These are phyloP conservation scores for Melanotaenia trifasciata DNA, from an alignment of 2,797 vertebrate genomes.

Conservation along the genomic window DNA sequence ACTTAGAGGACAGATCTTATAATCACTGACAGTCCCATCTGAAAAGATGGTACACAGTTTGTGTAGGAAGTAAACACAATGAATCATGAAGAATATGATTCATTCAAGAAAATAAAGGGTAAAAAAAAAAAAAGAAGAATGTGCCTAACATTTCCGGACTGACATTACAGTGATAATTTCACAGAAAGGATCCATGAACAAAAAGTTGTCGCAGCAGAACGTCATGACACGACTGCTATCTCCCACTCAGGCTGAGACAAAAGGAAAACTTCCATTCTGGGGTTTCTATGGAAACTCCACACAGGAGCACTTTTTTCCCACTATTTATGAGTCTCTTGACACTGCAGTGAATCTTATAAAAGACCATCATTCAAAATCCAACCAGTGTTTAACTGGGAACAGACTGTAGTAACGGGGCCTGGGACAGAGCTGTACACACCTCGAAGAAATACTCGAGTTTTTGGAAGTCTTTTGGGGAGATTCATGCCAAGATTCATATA, in stretches of 20 bases:
- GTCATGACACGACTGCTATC: slow-evolving; percentile 51
- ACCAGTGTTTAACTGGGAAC: slow-evolving; percentile 19
- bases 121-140: slow-evolving; percentile 16
- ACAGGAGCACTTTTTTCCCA: slow-evolving; percentile 51
- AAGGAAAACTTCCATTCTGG: slow-evolving; percentile 65
- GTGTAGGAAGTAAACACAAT: neutral
- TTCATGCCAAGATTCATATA: neutral
- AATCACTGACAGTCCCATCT: neutral
- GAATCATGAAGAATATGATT: neutral
- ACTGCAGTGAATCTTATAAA: slow-evolving; percentile 56
- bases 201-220: slow-evolving; percentile 31
- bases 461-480: neutral
- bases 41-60: neutral
- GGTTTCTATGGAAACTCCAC: slow-evolving; percentile 80
- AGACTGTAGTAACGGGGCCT: slow-evolving; percentile 4
- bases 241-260: slow-evolving; percentile 59
- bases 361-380: slow-evolving; percentile 50
- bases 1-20: neutral
- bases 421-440: slow-evolving; percentile 3
- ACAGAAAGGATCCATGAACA: slow-evolving; percentile 34
- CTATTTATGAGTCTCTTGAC: slow-evolving; percentile 75
- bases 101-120: neutral
- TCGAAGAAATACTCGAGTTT: slow-evolving; percentile 13
- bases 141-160: slow-evolving; percentile 21
- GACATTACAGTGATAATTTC: slow-evolving; percentile 25